A percentile compares a stretch with the other conserved stretches of the same genome.
Conservation (phyloP, 2,797 vertebrate genomes). For the Gallinago nigripennis region DNA sequence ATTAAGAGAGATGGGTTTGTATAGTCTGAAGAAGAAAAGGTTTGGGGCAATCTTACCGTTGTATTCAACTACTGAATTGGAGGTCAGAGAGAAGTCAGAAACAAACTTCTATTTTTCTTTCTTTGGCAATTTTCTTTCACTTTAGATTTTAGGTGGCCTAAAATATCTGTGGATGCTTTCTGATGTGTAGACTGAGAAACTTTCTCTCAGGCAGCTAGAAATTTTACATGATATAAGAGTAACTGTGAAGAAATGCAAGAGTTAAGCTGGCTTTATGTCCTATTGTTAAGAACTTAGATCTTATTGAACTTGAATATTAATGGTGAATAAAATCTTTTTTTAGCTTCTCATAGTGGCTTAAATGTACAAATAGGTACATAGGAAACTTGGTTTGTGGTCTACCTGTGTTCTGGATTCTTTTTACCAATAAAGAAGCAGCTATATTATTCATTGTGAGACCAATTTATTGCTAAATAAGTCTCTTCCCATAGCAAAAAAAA, state of each 20-base stretch:
- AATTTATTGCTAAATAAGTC: background rate
- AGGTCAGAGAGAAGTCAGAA: background rate
- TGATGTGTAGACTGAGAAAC: background rate
- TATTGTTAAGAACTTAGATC: background rate
- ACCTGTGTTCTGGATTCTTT: background rate
- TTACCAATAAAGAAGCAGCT: background rate
- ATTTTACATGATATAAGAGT: background rate
- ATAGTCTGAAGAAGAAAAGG: background rate
- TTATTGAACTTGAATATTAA: background rate
- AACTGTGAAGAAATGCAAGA: background rate
- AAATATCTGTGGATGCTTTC: background rate
- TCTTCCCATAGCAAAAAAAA: background rate
- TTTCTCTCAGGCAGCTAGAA: background rate
- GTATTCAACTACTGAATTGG: background rate
- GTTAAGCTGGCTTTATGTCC: background rate
- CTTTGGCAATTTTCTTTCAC: background rate
- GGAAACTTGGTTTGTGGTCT: accelerated
- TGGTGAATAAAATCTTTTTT: background rate
- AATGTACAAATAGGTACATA: background rate
- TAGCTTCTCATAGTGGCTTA: background rate
- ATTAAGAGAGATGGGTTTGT: background rate
- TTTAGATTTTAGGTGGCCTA: background rate
- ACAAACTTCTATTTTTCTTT: background rate
- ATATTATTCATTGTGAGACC: background rate
- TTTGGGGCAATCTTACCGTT: background rate